Percentiles rank a stretch among this genome's conserved stretches.
phyloP scores from a whole-genome alignment of 2,888 invertebrate species.

The Agonopterix subpropinquella region DNA sequence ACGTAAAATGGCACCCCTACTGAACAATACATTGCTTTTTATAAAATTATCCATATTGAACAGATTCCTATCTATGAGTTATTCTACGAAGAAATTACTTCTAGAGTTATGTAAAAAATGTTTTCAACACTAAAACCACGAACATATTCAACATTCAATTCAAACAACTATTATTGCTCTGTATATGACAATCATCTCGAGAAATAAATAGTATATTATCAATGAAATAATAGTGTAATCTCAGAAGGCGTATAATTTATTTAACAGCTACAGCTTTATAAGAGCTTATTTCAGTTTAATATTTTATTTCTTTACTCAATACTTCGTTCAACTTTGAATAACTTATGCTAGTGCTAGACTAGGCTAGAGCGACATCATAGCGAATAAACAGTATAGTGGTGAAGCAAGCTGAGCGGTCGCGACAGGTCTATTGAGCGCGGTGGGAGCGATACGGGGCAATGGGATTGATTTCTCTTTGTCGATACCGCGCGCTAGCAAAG shows the following conservation, averaged over 20 bases:
- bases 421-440: no score
- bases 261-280: constrained; percentile 50
- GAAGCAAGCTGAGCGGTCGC: no score
- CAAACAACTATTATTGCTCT: constrained; percentile 49
- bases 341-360: constrained; percentile 46
- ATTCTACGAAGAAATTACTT: constrained; percentile 48
- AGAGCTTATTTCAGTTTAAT: constrained; percentile 31
- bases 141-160: constrained; percentile 43
- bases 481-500: no score
- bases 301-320: constrained; percentile 36
- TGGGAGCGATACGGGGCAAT: no score
- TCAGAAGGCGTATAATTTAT: constrained; percentile 48
- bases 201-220: constrained; percentile 24
- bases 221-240: constrained; percentile 37
- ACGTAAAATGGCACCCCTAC: constrained; percentile 62
- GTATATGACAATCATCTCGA: constrained; percentile 33
- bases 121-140: constrained; percentile 36
- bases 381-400: no score
- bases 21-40: constrained; percentile 45
- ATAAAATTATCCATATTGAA: constrained; percentile 42
- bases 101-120: constrained; percentile 49
- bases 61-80: constrained; percentile 51
- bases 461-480: no score
- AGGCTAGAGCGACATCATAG: constrained; percentile 41
- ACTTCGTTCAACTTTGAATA: constrained; percentile 50